Percentiles rank a stretch among this genome's conserved stretches.
Conservation (phyloP, 2,113 vertebrate species). For the Anhinga anhinga region DNA sequence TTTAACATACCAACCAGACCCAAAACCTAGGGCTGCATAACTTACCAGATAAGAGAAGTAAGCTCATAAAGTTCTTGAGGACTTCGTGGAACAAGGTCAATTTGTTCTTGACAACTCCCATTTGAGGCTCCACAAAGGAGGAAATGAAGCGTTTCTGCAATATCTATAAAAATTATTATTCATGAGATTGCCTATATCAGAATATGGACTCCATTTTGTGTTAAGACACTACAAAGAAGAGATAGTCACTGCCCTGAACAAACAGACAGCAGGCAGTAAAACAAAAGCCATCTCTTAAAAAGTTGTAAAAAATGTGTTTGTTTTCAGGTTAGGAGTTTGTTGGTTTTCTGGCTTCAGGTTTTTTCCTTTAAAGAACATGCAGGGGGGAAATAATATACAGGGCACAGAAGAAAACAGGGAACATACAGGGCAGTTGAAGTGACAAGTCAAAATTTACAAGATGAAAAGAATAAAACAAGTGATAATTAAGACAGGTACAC, state of each 20-base stretch:
- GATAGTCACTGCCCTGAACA: not conserved
- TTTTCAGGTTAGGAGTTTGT: not conserved
- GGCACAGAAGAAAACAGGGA: not conserved
- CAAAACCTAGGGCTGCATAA: not conserved
- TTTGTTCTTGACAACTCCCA: slow-evolving; percentile 97
- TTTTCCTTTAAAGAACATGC: not conserved
- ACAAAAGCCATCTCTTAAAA: not conserved
- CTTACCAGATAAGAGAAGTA: slow-evolving; percentile 97
- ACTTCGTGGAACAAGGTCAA: slow-evolving; percentile 95
- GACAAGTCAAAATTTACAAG: not conserved
- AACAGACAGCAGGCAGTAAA: not conserved
- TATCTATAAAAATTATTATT: slow-evolving; percentile 79
- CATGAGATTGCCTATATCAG: not conserved
- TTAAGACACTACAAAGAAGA: not conserved
- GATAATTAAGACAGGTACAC: not conserved
- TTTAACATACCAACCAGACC: not conserved
- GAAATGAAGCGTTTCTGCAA: slow-evolving; percentile 97
- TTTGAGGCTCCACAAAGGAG: slow-evolving; percentile 96
- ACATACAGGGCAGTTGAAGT: not conserved
- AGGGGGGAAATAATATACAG: not conserved
- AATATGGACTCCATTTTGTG: not conserved
- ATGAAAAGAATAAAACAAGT: not conserved
- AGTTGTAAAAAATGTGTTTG: fast-evolving
- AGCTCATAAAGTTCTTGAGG: slow-evolving; percentile 98
- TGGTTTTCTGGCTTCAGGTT: not conserved